Evolutionary conservation across 2,888 invertebrate genomes (phyloP).

Genomic region (Zaprionus obscuricornis): DNA sequence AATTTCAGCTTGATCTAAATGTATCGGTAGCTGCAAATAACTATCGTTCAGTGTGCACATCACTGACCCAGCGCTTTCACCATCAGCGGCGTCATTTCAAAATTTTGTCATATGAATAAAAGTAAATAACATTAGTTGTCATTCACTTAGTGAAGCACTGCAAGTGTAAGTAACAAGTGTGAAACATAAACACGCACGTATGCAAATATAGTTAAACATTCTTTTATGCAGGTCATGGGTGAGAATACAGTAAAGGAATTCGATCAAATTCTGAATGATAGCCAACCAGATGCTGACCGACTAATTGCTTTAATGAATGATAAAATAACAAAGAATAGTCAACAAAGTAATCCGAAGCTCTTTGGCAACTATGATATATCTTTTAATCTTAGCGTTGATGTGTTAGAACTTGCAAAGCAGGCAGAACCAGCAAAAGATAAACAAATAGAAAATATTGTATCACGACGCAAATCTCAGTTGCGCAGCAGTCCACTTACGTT

Average conservation of each 20-base stretch:
- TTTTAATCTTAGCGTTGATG: conserved; percentile 42
- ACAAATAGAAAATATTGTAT: neutral
- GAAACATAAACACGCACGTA: too few species aligned
- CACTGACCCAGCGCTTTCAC: neutral
- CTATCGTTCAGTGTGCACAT: conserved; percentile 27
- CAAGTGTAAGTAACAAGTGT: too few species aligned
- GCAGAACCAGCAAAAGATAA: neutral
- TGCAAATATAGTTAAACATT: too few species aligned
- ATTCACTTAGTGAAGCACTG: too few species aligned
- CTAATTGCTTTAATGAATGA: conserved; percentile 21
- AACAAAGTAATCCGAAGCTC: neutral
- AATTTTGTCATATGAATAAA: conserved; percentile 5
- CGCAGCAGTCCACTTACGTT: too few species aligned
- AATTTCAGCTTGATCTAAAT: too few species aligned
- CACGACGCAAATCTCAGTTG: neutral
- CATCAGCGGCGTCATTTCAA: neutral
- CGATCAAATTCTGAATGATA: conserved; percentile 23
- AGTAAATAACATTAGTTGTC: too few species aligned
- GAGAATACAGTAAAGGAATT: conserved; percentile 35
- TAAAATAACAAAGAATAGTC: conserved; percentile 8
- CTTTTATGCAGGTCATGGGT: conserved; percentile 13
- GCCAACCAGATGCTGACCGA: conserved; percentile 4
- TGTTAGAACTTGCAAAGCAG: conserved; percentile 16
- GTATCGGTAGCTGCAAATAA: too few species aligned
- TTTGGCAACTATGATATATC: conserved; percentile 27